phyloP scores from a whole-genome alignment of 2,888 invertebrate species.

The Portevinia maculata region DNA sequence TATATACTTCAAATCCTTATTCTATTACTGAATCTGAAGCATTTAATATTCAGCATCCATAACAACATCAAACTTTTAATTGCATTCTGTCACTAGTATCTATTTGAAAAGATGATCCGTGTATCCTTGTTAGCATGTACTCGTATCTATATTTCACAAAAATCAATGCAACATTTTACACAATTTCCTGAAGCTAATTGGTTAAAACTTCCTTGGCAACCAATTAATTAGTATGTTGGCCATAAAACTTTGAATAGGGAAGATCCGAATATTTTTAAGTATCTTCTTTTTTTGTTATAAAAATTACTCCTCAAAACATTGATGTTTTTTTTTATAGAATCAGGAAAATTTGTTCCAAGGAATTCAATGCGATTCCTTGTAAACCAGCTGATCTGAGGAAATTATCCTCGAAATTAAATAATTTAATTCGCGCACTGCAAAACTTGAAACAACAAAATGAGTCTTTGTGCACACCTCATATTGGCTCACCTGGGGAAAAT shows the following conservation, averaged over 20 bases:
- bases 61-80: conserved; percentile 62
- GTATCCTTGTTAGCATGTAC: conserved; percentile 12
- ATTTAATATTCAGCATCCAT: conserved; percentile 50
- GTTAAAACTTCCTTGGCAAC: conserved; percentile 20
- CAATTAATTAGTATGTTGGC: conserved; percentile 61
- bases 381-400: conserved; percentile 7
- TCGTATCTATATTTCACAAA: not conserved
- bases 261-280: conserved; percentile 13
- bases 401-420: conserved; percentile 50
- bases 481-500: conserved; percentile 35
- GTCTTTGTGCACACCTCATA: not conserved
- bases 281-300: conserved; percentile 30
- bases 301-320: conserved; percentile 44
- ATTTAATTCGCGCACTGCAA: conserved; percentile 23
- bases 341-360: conserved; percentile 38
- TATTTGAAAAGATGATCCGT: conserved; percentile 10
- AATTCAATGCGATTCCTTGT: not conserved
- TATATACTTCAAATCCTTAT: too few relatives aligned
- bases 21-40: conserved; percentile 10
- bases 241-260: conserved; percentile 47
- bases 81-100: conserved; percentile 43
- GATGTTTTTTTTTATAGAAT: conserved; percentile 30
- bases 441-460: conserved; percentile 10
- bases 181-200: conserved; percentile 51
- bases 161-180: conserved; percentile 39